Conservation (phyloP, 2,888 invertebrate species). For the Tortrix viridana region DNA sequence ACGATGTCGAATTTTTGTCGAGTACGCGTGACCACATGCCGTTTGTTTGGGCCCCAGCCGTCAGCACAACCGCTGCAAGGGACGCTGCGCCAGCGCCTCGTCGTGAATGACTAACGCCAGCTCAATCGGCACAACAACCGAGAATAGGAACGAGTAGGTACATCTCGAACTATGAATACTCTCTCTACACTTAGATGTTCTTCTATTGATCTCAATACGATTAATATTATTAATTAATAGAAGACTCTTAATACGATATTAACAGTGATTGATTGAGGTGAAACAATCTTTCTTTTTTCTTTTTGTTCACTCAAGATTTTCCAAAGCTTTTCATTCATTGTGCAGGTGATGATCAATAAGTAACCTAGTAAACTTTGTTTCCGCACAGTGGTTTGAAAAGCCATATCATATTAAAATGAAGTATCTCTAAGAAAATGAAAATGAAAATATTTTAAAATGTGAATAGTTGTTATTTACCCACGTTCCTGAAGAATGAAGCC, state of each 20-base stretch:
- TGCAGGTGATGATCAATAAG: too few species aligned
- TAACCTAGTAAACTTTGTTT: background rate
- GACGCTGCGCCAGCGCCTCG: conserved; percentile 30
- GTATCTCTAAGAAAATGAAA: background rate
- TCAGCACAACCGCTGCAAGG: conserved; percentile 45
- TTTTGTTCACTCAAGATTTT: too few species aligned
- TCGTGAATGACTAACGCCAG: conserved; percentile 22
- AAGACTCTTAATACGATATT: too few species aligned
- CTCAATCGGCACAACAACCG: conserved; percentile 22
- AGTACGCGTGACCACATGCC: conserved; percentile 83
- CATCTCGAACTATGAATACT: conserved; percentile 14
- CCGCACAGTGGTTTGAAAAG: too few species aligned
- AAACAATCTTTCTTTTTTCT: too few species aligned
- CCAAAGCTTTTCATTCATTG: too few species aligned
- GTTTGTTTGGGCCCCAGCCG: conserved; percentile 77
- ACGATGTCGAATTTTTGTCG: conserved; percentile 84
- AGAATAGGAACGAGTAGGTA: conserved; percentile 1
- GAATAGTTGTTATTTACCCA: background rate
- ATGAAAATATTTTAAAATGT: background rate
- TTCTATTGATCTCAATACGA: too few species aligned
- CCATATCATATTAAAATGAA: background rate
- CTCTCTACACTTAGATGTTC: background rate
- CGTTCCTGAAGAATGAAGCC: conserved; percentile 6
- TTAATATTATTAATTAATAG: too few species aligned
- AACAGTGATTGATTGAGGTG: too few species aligned